Percentiles rank a stretch among this genome's conserved stretches.
These are phyloP conservation scores for Hydrocynus forskahlii DNA, from an alignment of 2,797 vertebrate species.

Conservation along the genomic window DNA sequence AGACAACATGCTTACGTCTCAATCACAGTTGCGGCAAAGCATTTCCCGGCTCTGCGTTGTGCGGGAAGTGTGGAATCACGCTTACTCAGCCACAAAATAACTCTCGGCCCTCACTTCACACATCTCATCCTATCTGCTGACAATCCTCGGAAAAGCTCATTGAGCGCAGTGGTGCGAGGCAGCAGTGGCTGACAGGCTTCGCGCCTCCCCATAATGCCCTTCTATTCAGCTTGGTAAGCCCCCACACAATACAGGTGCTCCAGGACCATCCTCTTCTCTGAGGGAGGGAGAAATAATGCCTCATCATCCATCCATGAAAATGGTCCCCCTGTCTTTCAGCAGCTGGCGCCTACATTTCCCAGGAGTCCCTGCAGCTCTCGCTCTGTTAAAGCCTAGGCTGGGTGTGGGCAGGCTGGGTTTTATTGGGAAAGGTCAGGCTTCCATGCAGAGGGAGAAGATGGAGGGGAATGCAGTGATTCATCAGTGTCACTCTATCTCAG, in stretches of 20 bases:
- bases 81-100: constrained; percentile 61
- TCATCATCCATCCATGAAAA: constrained; percentile 51
- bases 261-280: not conserved
- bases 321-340: constrained; percentile 6
- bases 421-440: constrained; percentile 57
- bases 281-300: constrained; percentile 38
- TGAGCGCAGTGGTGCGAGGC: constrained; percentile 25
- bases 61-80: constrained; percentile 49
- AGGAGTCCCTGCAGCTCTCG: constrained; percentile 20
- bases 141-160: constrained; percentile 46
- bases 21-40: constrained; percentile 10
- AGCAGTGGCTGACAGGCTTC: constrained; percentile 36
- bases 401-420: constrained; percentile 47
- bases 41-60: constrained; percentile 33
- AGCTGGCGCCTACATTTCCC: constrained; percentile 42
- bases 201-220: constrained; percentile 41
- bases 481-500: constrained; percentile 47
- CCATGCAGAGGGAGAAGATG: constrained; percentile 36
- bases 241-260: constrained; percentile 29
- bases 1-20: constrained; percentile 4
- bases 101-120: constrained; percentile 57
- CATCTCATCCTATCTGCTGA: constrained; percentile 47
- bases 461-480: constrained; percentile 40
- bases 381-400: constrained; percentile 17
- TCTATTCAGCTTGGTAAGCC: constrained; percentile 34